Conservation (phyloP, 37 sponge, comb jelly and placozoan genomes). For the Dysidea cf. avara region DNA sequence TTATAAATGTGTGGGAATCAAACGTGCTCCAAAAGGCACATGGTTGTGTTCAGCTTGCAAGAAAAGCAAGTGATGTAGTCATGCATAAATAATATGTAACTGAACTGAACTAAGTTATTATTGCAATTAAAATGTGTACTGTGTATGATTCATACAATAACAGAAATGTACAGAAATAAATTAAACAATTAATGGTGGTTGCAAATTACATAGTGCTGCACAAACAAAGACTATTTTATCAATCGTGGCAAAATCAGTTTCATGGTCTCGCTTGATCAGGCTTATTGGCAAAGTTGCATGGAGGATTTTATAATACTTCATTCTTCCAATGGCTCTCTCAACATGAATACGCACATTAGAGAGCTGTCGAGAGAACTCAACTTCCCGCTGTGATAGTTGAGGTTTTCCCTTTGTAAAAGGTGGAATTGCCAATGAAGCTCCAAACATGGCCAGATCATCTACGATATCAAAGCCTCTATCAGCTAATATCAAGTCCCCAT, state of each 20-base stretch:
- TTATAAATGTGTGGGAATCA: constrained; percentile 29
- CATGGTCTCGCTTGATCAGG: constrained; percentile 18
- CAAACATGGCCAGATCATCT: constrained; percentile 12
- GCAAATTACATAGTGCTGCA: constrained; percentile 25
- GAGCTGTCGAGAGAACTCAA: constrained; percentile 6
- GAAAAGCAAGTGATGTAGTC: no score
- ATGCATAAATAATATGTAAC: background rate
- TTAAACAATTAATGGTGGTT: no score
- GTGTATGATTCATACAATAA: no score
- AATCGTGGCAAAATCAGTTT: constrained; percentile 10
- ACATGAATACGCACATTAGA: constrained; percentile 26
- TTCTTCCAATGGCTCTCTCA: constrained; percentile 19
- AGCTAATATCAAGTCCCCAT: constrained; percentile 16
- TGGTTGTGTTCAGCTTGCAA: constrained; percentile 6
- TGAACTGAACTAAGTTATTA: background rate
- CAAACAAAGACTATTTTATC: constrained; percentile 30
- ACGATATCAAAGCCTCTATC: constrained; percentile 31
- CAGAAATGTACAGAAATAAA: no score
- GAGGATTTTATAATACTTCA: constrained; percentile 31
- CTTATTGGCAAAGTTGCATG: constrained; percentile 24
- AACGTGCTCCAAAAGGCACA: constrained; percentile 8
- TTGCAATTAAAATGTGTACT: background rate
- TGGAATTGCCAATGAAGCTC: constrained; percentile 21
- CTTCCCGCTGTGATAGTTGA: background rate
- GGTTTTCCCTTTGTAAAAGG: constrained; percentile 12